Evolutionary conservation across 2,888 invertebrate species (phyloP), one percentile per base, ranked within the genome.

Genomic region (Lasioglossum morio): DNA sequence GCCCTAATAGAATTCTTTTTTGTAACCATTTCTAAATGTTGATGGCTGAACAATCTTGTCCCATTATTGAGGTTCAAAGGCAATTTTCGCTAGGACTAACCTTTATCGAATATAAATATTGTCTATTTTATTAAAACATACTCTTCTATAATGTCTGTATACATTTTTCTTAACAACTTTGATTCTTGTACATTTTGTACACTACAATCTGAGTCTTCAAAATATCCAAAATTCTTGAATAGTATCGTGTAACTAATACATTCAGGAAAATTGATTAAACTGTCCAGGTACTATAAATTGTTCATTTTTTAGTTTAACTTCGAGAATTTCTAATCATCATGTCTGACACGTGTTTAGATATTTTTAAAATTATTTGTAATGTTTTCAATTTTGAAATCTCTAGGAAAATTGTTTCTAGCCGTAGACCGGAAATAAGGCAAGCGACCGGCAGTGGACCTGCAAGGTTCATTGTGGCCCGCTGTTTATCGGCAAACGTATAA

Each of bases 401-500:
- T 16, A 8, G 16, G 34, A 66, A 30, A 34, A 66, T 30, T 66
- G 30, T 19, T 66, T 66, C 66, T 7, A 34, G 30, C 2, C 34
- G 14, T n/a, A 60, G 27, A 60, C 5, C 63, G 19, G 19, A 8
- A 63, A 63, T 16, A 30, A 7, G 30, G 30, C 66, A 14, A 27
- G 43, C 34, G 16, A 2, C 12, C 30, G 74, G 14, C 53, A 77
- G 43, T 53, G 82, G 72, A 79, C 69, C 73, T 34, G 72, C 73
- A 53, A 60, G 46, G 23, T 53, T 69, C 48, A 40, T 27, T 37
- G 53, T 19, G 53, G 53, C 72, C 57, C 37, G n/a, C 66, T 57
- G 34, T 74, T 81, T 66, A 37, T 48, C 79, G 46, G 53, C 74
- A 34, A 87, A 82, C 80, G 72, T 79, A 80, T 81, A 77, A 77